These are phyloP conservation scores for Thomomys bottae DNA, from an alignment of 2,113 vertebrate genomes.

Conservation along the genomic window DNA sequence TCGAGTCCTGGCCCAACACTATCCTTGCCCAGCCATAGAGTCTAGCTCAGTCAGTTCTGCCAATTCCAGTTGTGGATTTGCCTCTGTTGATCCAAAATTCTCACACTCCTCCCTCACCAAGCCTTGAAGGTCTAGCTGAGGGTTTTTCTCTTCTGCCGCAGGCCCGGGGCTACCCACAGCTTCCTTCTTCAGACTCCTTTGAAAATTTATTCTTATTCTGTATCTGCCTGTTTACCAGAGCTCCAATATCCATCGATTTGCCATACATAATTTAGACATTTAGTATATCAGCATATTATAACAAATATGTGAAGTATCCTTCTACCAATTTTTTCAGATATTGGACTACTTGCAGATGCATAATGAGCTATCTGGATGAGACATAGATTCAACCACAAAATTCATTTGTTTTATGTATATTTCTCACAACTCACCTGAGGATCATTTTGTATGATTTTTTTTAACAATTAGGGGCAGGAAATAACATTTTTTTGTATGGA, in stretches of 20 bases:
- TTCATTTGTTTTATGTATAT: background rate
- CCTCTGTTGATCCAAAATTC: background rate
- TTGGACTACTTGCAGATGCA: background rate
- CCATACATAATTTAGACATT: background rate
- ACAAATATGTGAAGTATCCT: background rate
- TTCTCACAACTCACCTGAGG: background rate
- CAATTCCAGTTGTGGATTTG: background rate
- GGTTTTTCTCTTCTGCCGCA: background rate
- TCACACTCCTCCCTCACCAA: no score
- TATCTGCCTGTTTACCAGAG: background rate
- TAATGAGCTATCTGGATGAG: background rate
- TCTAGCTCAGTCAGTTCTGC: no score
- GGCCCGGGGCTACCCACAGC: background rate
- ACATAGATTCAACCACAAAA: background rate
- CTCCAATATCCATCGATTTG: background rate
- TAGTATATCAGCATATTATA: background rate
- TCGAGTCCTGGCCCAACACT: background rate
- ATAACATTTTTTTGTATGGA: background rate
- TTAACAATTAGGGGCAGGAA: background rate
- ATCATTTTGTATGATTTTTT: background rate
- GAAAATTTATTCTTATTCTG: background rate
- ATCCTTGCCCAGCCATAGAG: background rate
- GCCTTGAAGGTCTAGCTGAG: background rate
- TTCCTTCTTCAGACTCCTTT: background rate
- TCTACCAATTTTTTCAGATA: background rate